Base-by-base conservation (phyloP, 2,797 vertebrate genomes). In the Pipistrellus pipistrellus region DNA sequence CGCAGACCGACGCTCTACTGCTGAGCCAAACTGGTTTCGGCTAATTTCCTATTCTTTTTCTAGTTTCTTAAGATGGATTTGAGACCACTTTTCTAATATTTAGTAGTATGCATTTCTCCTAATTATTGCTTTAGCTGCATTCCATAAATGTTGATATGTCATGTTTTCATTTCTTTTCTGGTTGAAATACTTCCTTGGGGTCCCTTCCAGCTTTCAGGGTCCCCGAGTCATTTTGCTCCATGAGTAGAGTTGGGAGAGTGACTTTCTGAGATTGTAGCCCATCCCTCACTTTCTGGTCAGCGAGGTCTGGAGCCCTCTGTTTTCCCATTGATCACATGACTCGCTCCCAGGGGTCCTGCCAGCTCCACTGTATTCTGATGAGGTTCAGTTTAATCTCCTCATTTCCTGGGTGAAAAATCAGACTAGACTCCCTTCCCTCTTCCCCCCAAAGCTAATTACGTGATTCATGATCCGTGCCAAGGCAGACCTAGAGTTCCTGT, bases 391-490 rank as follows among this genome's bases (percentile, higher is more conserved):
- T 17, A 35, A 55, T 46, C 38, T 9, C 48, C 17, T 85, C 27
- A 32, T 81, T 75, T 51, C 8, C 8, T 38, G 18, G n/a, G 11
- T 41, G n/a, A 53, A 23, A 64, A 62, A 62, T 62, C 27, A 62
- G 46, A 9, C 21, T 8, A 53, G 25, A 21, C 0, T 9, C 2
- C 12, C 1, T 6, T 20, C 2, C 2, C 20, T 8, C 6, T 13
- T 17, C 1, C 0, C 25, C 4, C 2, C 9, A 69, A 30, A 68
- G 8, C 41, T 35, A 59, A 51, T 55, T 62, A 6, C 2, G 5
- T 87, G 44, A 41, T 5, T 77, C 17, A 15, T 6, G 14, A 1
- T 72, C 14, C 73, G 17, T 30, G 38, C 20, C 27, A 76, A 66
- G 17, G 10, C 1, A 35, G 51, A 23, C 9, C 11, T 35, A 51